Evolutionary conservation across 2,797 vertebrate genomes (phyloP), one percentile per base, ranked within the genome.

Genomic region (Hipposideros larvatus): DNA sequence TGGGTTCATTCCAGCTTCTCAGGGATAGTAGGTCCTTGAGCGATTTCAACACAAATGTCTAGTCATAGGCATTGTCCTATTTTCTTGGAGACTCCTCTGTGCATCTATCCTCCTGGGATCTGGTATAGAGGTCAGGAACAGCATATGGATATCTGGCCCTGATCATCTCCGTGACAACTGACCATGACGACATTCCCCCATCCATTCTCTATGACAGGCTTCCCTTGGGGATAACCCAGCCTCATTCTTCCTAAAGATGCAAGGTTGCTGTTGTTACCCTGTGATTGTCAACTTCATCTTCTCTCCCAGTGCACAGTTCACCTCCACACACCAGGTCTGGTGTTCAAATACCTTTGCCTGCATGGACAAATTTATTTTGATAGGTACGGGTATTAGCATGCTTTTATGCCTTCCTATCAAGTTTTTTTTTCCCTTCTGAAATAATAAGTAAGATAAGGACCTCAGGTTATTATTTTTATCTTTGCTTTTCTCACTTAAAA

Each of bases 401-500:
- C 26, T 73, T 22, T 57, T 55, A 61, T 87, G 41, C 3, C 24
- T 57, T n/a, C 37, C 21, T 89, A 10, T 57, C 4, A 55, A 0
- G 6, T 0, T 26, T 59, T 53, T 11, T 66, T 61, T 63, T 78
- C 21, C 57, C 37, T 87, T 85, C 48, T 66, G 31, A 65, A 46
- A 70, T n/a, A 85, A 59, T 31, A 90, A 83, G n/a, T 31, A 90
- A 83, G n/a, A 28, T 22, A 88, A 90, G 6, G 43, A 68, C 9
- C 6, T 5, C 48, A 65, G 37, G 22, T 88, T 66, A 53, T 68
- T 89, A 31, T 46, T 73, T 68, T 18, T 37, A 65, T 86, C 57
- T 86, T 93, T 83, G 31, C 1, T 13, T 51, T 96, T 84, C 75
- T 87, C 41, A n/a, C 78, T 92, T 75, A 91, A 75, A 92, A 34